These are phyloP conservation scores for Galeopsomyia nigrocyanea DNA, from an alignment of 2,888 invertebrate species.

Conservation along the genomic window DNA sequence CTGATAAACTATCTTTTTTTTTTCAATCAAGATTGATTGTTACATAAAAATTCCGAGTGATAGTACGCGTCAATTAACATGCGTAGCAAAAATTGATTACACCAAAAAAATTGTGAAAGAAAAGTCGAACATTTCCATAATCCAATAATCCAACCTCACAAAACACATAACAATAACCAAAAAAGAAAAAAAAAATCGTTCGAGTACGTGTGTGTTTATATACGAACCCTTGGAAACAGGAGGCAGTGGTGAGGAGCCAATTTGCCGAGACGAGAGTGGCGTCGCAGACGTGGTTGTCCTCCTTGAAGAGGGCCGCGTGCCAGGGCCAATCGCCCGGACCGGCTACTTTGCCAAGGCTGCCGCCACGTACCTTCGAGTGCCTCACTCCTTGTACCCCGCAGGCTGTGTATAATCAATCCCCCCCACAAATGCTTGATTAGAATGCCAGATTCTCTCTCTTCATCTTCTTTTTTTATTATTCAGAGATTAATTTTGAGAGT, in stretches of 20 bases:
- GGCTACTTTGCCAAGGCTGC: slow-evolving; percentile 79
- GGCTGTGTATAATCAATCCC: slow-evolving; percentile 66
- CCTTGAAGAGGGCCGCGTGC: slow-evolving; percentile 86
- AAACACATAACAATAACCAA: too few species aligned
- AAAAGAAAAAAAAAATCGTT: too few species aligned
- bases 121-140: too few species aligned
- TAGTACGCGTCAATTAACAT: too few species aligned
- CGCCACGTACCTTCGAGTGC: slow-evolving; percentile 67
- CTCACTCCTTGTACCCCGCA: slow-evolving; percentile 77
- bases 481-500: too few species aligned
- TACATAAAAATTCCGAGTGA: too few species aligned
- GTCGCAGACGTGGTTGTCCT: slow-evolving; percentile 90
- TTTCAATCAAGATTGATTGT: too few species aligned
- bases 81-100: too few species aligned
- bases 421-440: not conserved
- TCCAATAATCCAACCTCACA: too few species aligned
- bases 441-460: not conserved
- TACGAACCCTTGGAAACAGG: slow-evolving; percentile 81
- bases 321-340: slow-evolving; percentile 93
- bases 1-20: too few species aligned
- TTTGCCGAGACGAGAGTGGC: slow-evolving; percentile 85
- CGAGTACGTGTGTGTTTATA: not conserved
- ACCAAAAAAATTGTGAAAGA: too few species aligned
- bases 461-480: not conserved
- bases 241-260: slow-evolving; percentile 89